These are phyloP conservation scores for Pipistrellus kuhlii DNA, from an alignment of 2,797 vertebrate genomes.

Conservation along the genomic window DNA sequence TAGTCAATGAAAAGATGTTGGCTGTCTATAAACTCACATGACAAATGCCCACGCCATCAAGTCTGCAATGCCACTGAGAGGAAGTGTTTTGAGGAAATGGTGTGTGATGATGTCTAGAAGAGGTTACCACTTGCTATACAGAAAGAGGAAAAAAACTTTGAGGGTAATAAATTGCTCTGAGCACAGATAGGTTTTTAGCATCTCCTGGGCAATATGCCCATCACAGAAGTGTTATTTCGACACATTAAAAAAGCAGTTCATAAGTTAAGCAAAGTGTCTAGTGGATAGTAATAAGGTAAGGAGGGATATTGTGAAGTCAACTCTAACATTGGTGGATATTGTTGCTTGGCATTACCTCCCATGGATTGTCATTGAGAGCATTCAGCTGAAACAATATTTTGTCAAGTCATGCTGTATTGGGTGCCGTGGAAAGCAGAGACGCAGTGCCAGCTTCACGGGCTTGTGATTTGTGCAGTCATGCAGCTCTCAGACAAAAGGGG, in stretches of 20 bases:
- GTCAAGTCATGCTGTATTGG: background rate
- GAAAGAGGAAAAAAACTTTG: slow-evolving; percentile 45
- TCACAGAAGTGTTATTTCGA: slow-evolving; percentile 29
- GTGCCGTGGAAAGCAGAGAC: background rate
- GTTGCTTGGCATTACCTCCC: background rate
- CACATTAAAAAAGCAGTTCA: slow-evolving; percentile 22
- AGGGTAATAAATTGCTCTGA: slow-evolving; percentile 72
- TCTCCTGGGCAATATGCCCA: slow-evolving; percentile 47
- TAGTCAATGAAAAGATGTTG: slow-evolving; percentile 75
- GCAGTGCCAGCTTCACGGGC: background rate
- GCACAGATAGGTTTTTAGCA: slow-evolving; percentile 29
- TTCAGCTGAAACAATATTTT: slow-evolving; percentile 21
- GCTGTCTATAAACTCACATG: slow-evolving; percentile 60
- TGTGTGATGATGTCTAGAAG: slow-evolving; percentile 73
- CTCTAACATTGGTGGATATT: background rate
- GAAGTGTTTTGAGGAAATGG: slow-evolving; percentile 47
- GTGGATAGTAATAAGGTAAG: background rate
- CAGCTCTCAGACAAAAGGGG: background rate
- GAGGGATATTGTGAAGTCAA: background rate
- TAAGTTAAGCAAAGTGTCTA: slow-evolving; percentile 38
- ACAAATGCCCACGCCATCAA: slow-evolving; percentile 56
- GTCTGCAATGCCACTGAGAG: slow-evolving; percentile 57
- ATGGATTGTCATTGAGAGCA: background rate
- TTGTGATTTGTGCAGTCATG: fast-evolving
- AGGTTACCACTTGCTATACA: slow-evolving; percentile 51